Conservation (phyloP, 2,113 vertebrate genomes). For the Trematomus loennbergii region DNA sequence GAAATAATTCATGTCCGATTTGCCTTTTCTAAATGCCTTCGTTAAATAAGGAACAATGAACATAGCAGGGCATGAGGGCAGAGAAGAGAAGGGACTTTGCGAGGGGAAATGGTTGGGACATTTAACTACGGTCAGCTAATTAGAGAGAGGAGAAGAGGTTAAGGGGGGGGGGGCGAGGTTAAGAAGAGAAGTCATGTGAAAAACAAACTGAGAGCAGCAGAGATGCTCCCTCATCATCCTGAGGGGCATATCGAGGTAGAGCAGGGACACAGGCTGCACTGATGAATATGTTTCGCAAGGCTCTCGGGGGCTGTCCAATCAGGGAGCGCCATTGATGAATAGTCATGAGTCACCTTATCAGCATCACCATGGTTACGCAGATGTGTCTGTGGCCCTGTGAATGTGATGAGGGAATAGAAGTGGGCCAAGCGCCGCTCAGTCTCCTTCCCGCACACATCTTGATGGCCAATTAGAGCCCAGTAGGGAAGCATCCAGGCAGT, state of each 20-base stretch:
- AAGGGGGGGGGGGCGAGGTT: constrained; percentile 1
- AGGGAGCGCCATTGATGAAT: constrained; percentile 76
- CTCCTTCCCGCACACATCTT: constrained; percentile 72
- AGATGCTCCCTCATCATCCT: constrained; percentile 50
- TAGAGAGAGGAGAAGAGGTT: constrained; percentile 34
- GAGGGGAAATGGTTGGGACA: constrained; percentile 23
- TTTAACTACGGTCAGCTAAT: constrained; percentile 47
- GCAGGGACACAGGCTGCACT: constrained; percentile 61
- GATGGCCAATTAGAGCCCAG: constrained; percentile 73
- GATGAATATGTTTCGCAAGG: constrained; percentile 68
- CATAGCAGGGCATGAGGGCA: background rate
- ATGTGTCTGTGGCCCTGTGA: constrained; percentile 75
- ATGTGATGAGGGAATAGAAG: constrained; percentile 74
- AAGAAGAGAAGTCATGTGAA: constrained; percentile 39
- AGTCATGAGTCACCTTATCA: constrained; percentile 83
- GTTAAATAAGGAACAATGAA: constrained; percentile 31
- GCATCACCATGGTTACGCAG: constrained; percentile 79
- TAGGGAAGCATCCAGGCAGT: constrained; percentile 46
- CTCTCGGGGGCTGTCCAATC: constrained; percentile 75
- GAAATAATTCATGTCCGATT: constrained; percentile 29
- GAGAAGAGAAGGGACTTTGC: background rate
- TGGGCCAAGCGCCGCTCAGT: constrained; percentile 61
- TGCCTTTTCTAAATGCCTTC: constrained; percentile 36
- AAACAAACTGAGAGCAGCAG: constrained; percentile 56
- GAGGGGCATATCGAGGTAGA: constrained; percentile 61